Evolutionary conservation across 1,140 invertebrate species (phyloP).

Genomic region (Apis florea): DNA sequence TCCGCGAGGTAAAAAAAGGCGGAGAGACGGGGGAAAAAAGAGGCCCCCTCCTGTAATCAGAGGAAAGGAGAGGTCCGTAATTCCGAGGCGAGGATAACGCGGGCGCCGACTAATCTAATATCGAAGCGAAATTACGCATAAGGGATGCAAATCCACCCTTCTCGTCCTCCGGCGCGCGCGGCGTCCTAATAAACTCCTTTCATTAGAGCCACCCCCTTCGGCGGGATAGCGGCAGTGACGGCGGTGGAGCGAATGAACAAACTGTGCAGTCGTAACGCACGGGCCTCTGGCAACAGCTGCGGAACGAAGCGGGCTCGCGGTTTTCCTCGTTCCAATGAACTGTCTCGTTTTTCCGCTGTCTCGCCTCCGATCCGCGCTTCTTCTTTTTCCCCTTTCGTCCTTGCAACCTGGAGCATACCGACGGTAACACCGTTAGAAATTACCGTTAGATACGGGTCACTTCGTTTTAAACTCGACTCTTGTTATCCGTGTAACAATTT

Average conservation of each 20-base stretch:
- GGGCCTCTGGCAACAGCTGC: constrained; percentile 61
- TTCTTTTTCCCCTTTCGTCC: background rate
- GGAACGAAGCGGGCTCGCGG: constrained; percentile 49
- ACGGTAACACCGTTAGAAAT: background rate
- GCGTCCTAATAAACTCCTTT: constrained; percentile 68
- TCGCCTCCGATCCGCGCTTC: background rate
- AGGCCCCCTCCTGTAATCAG: constrained; percentile 42
- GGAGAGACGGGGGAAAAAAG: background rate
- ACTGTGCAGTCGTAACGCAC: constrained; percentile 64
- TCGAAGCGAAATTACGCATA: constrained; percentile 71
- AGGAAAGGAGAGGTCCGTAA: constrained; percentile 47
- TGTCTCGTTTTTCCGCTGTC: background rate
- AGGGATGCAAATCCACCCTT: constrained; percentile 68
- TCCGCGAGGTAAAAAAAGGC: constrained; percentile 42
- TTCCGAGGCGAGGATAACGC: constrained; percentile 57
- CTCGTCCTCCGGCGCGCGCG: constrained; percentile 33
- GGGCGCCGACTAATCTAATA: constrained; percentile 69
- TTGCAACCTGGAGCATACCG: background rate
- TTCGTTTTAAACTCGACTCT: too few relatives aligned
- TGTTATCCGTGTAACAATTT: too few relatives aligned
- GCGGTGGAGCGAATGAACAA: constrained; percentile 56
- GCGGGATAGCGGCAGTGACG: background rate
- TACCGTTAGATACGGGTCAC: too few relatives aligned
- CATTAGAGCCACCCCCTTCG: constrained; percentile 54
- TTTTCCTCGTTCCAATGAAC: constrained; percentile 34